Evolutionary conservation across 2,888 invertebrate species (phyloP), one percentile per base, ranked within the genome.

Genomic region (Spisula subtruncata): DNA sequence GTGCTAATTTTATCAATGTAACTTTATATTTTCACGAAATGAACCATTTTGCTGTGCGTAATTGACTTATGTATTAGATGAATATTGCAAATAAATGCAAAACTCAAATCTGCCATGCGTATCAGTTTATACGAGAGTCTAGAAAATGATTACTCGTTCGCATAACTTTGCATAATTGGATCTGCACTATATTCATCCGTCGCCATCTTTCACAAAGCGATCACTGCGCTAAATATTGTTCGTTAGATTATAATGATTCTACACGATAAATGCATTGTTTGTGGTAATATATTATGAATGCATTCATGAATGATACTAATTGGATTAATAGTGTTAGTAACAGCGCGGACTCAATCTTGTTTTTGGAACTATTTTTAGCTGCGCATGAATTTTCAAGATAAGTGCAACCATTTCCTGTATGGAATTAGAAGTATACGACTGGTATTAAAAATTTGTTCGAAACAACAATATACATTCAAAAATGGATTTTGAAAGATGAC

Each of bases 1-100:
- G 94, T 94, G 94, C 93, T 93, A 94, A 94, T 92, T 90, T 92
- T 94, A 94, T 94, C 94, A 94, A 94, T 95, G 94, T 92, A 94
- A 90, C 90, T 66, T 84, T 35, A 60, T 48, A 51, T 75, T 48
- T 84, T 51, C 29, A 32, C 75, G 75, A 75, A 35, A 75, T 32
- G 48, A 32, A 10, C 29, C 14, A 20, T 51, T 84, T 18, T 51
- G 48, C 48, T 18, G 48, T 48, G 5, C 29, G 48, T 81, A 14
- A 25, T 18, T 35, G 12, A 46, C 25, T 20, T 6, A 32, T 75
- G 32, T 32, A 25, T 18, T 75, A 35, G 35, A 5, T 75, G 25
- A 18, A 29, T 75, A 8, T 32, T 32, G 29, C 32, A 75, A 75
- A 75, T 75, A 75, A 75, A 75, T 16, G 29, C 75, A 75, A 16